A percentile compares a stretch with the other conserved stretches of the same genome.
Evolutionary conservation across 2,113 vertebrate species (phyloP).

Genomic region (Zingel zingel): DNA sequence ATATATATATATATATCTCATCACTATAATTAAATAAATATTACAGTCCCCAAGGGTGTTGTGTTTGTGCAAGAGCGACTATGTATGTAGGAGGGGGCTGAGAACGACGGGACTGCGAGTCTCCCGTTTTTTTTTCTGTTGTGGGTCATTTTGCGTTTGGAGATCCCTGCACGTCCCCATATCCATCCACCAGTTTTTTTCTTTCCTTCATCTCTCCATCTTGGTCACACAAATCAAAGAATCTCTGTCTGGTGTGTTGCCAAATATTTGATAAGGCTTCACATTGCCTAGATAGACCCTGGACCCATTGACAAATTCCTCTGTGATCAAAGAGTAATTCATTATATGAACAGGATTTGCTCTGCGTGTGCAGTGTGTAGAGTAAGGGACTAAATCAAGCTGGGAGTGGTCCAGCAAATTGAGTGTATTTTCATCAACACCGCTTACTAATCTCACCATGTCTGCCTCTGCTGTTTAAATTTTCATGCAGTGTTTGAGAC

Average conservation of each 20-base stretch:
- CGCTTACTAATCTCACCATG: conserved; percentile 41
- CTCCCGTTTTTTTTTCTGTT: background rate
- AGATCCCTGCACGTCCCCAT: conserved; percentile 12
- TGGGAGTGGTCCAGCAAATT: conserved; percentile 29
- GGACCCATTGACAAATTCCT: conserved; percentile 61
- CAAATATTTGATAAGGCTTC: conserved; percentile 67
- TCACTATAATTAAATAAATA: no score
- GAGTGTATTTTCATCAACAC: conserved; percentile 22
- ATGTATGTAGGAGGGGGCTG: conserved; percentile 1
- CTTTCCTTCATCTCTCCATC: conserved; percentile 18
- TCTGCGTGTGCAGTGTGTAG: conserved; percentile 8
- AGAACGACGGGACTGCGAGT: background rate
- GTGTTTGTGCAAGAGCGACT: conserved; percentile 39
- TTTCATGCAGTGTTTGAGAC: conserved; percentile 39
- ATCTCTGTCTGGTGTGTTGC: conserved; percentile 43
- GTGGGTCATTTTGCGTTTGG: background rate
- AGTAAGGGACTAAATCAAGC: conserved; percentile 22
- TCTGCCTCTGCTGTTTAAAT: conserved; percentile 41
- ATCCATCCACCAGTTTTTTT: conserved; percentile 5
- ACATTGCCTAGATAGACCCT: conserved; percentile 47
- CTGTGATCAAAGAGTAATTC: conserved; percentile 53
- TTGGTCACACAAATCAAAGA: conserved; percentile 46
- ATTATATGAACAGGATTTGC: conserved; percentile 50
- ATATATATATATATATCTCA: no score
- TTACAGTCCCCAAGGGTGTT: conserved; percentile 35